phyloP scores from a whole-genome alignment of 2,888 invertebrate genomes.

The Cerceris rybyensis region DNA sequence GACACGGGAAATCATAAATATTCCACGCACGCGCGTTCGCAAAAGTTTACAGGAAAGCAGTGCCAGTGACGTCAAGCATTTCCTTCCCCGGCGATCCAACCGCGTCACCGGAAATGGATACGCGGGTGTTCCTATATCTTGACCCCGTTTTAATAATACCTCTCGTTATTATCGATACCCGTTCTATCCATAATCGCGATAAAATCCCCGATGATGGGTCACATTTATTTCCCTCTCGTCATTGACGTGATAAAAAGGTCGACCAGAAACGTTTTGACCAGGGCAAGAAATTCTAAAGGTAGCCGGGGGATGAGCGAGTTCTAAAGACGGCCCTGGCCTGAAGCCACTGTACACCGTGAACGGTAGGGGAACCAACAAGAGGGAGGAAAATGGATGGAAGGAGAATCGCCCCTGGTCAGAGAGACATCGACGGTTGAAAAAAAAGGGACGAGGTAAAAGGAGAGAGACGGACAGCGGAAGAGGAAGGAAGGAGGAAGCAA shows the following conservation, averaged over 20 bases:
- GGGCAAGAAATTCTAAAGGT: constrained; percentile 51
- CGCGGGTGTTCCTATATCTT: background rate
- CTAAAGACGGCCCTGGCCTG: constrained; percentile 52
- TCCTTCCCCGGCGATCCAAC: background rate
- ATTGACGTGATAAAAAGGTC: constrained; percentile 21
- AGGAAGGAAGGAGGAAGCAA: background rate
- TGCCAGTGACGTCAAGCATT: too few relatives aligned
- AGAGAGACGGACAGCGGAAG: constrained; percentile 4
- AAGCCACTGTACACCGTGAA: constrained; percentile 42
- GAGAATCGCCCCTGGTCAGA: background rate
- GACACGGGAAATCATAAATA: too few relatives aligned
- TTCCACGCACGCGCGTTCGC: background rate
- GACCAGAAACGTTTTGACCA: constrained; percentile 26
- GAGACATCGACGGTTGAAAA: constrained; percentile 15
- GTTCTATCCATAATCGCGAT: constrained; percentile 17
- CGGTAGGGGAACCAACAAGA: constrained; percentile 17
- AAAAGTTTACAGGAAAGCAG: background rate
- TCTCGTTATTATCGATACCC: constrained; percentile 16
- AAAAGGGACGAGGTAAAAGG: background rate
- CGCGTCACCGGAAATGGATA: background rate
- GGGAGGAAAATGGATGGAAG: constrained; percentile 25
- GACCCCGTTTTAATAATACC: constrained; percentile 33
- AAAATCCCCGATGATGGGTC: constrained; percentile 7
- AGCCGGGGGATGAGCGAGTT: constrained; percentile 36
- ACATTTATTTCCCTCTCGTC: background rate